These are phyloP conservation scores for Thyatira batis DNA, from an alignment of 2,888 invertebrate genomes.

Conservation along the genomic window DNA sequence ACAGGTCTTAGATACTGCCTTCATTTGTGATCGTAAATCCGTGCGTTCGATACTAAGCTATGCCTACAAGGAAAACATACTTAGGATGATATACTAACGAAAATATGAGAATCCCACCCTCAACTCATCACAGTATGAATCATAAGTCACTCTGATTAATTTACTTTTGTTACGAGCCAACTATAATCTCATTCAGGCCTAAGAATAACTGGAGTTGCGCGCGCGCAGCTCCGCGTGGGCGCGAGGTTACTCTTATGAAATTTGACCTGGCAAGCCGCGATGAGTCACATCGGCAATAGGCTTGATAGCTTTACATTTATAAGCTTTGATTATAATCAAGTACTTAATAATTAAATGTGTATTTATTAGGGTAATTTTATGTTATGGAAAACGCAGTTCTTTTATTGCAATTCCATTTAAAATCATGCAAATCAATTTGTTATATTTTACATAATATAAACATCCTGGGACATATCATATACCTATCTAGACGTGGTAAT, in stretches of 20 bases:
- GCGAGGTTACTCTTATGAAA: slow-evolving; percentile 34
- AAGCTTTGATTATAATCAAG: neutral
- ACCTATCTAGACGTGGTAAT: too few relatives aligned
- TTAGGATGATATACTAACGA: too few relatives aligned
- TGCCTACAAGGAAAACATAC: too few relatives aligned
- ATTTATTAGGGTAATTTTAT: too few relatives aligned
- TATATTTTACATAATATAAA: too few relatives aligned
- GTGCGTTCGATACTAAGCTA: too few relatives aligned
- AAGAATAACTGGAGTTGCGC: slow-evolving; percentile 7
- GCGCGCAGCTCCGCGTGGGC: slow-evolving; percentile 26
- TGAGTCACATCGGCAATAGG: slow-evolving; percentile 2
- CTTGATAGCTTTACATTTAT: neutral
- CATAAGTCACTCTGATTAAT: slow-evolving; percentile 33
- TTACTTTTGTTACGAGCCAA: slow-evolving; percentile 34
- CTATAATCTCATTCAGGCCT: slow-evolving; percentile 20
- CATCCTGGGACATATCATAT: too few relatives aligned
- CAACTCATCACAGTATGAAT: slow-evolving; percentile 8
- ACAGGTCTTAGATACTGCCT: too few relatives aligned
- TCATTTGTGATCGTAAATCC: too few relatives aligned
- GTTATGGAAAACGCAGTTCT: too few relatives aligned
- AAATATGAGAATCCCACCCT: slow-evolving; percentile 8
- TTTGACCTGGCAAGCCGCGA: slow-evolving; percentile 10
- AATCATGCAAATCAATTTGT: too few relatives aligned
- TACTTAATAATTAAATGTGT: neutral
- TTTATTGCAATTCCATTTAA: too few relatives aligned